Evolutionary conservation across 2,797 vertebrate genomes (phyloP).

Genomic region (Cynodonichthys magdalenae): DNA sequence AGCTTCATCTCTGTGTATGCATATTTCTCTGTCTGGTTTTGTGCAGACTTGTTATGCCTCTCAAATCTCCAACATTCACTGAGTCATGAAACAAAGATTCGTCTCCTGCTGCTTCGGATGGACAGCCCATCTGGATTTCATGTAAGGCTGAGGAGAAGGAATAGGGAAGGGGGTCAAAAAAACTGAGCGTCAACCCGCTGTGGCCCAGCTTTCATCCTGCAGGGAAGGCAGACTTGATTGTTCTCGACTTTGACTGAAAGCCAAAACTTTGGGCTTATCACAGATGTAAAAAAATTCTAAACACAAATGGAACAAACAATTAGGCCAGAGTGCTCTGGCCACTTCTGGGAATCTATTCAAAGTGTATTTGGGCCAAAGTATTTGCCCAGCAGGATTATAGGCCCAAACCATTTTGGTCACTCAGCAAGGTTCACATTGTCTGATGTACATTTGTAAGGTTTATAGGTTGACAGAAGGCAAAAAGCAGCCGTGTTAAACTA

Average conservation of each 20-base stretch:
- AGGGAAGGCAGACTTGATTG: slow-evolving; percentile 12
- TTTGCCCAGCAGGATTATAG: background rate
- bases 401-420: background rate
- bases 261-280: background rate
- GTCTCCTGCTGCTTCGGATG: slow-evolving; percentile 37
- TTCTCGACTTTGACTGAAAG: slow-evolving; percentile 32
- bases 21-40: slow-evolving; percentile 54
- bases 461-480: background rate
- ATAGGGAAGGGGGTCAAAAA: slow-evolving; percentile 13
- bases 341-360: background rate
- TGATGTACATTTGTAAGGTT: background rate
- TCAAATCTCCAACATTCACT: slow-evolving; percentile 42
- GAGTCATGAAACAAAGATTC: slow-evolving; percentile 40
- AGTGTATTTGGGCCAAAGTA: background rate
- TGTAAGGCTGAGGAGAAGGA: slow-evolving; percentile 27
- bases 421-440: background rate
- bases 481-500: background rate
- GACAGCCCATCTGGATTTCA: slow-evolving; percentile 74
- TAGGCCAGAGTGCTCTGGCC: background rate
- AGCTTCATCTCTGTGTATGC: slow-evolving; percentile 58
- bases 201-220: slow-evolving; percentile 55
- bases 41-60: slow-evolving; percentile 53
- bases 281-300: background rate
- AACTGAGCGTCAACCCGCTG: slow-evolving; percentile 48
- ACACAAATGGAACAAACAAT: background rate